Conservation (phyloP, 2,888 invertebrate species). For the Synanthedon andrenaeformis region DNA sequence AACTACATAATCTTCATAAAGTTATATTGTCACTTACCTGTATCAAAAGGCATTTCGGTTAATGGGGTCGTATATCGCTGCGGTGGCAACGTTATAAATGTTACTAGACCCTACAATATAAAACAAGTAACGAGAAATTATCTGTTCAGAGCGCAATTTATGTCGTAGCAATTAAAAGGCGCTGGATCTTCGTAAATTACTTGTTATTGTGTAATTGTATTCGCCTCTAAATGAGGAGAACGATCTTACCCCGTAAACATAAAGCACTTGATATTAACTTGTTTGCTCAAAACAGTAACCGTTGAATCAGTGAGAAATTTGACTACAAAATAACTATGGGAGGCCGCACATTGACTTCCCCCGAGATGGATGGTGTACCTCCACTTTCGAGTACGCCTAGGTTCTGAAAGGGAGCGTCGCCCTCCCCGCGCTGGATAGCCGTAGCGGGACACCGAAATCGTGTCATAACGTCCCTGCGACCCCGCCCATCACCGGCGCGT, state of each 20-base stretch:
- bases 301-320: neutral
- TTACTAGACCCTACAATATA: slow-evolving; percentile 24
- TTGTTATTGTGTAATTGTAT: slow-evolving; percentile 55
- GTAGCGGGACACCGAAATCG: no score
- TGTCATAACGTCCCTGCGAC: no score
- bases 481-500: no score
- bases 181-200: slow-evolving; percentile 54
- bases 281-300: slow-evolving; percentile 29
- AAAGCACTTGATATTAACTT: slow-evolving; percentile 49
- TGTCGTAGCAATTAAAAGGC: slow-evolving; percentile 49
- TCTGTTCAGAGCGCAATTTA: slow-evolving; percentile 53
- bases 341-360: no score
- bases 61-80: neutral
- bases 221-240: slow-evolving; percentile 45
- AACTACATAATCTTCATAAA: neutral
- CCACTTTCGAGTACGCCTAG: no score
- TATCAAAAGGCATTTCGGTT: neutral
- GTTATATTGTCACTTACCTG: neutral
- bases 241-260: slow-evolving; percentile 51
- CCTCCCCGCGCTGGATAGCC: no score
- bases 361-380: no score
- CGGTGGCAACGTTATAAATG: slow-evolving; percentile 25
- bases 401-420: no score
- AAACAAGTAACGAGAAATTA: slow-evolving; percentile 41
- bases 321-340: no score